Base-by-base conservation (phyloP, 2,888 invertebrate species). In the Atherix ibis region DNA sequence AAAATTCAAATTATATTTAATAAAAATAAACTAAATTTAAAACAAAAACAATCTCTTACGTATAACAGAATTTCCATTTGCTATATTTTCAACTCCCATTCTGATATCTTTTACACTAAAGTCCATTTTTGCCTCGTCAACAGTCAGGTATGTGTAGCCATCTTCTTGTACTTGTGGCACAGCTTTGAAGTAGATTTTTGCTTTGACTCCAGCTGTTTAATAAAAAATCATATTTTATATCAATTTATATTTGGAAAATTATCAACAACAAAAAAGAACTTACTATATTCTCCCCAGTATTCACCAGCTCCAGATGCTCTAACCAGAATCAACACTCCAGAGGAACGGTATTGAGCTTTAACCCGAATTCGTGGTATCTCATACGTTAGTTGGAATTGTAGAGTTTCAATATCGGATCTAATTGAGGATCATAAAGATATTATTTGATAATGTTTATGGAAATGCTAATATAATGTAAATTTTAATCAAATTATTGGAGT, bases 231-330 rank as follows among this genome's bases (percentile, higher is more conserved):
- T 8, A 22, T 22, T 22, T 10, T 6, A 10, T 22, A 22, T 8
- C 6, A 22, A 22, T 22, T 22, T 22, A 22, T 6, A 6, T 22
- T 22, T 8, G n/a, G n/a, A n/a, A n/a, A n/a, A n/a, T n/a, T n/a
- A 28, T 12, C 2, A 25, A 9, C 22, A 15, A 22, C 17, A 35
- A 37, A 36, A 15, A 16, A 18, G 10, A 22, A 35, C n/a, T n/a
- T 53, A 84, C 85, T 81, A 50, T 85, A 85, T 62, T 84, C 82
- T 36, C 85, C 85, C 84, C 84, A 85, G 58, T 85, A 85, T 53
- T 85, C 83, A 4, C 85, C 85, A 32, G 82, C 81, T 4, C 85
- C 84, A 0, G 82, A 79, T 5, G 85, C 84, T 46, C 81, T 75
- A 1, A 85, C 77, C 40, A 84, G 65, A 45, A 85, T 73, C 36